Evolutionary conservation across 2,113 vertebrate genomes (phyloP), one percentile per base, ranked within the genome.

Genomic region (Triplophysa rosa): DNA sequence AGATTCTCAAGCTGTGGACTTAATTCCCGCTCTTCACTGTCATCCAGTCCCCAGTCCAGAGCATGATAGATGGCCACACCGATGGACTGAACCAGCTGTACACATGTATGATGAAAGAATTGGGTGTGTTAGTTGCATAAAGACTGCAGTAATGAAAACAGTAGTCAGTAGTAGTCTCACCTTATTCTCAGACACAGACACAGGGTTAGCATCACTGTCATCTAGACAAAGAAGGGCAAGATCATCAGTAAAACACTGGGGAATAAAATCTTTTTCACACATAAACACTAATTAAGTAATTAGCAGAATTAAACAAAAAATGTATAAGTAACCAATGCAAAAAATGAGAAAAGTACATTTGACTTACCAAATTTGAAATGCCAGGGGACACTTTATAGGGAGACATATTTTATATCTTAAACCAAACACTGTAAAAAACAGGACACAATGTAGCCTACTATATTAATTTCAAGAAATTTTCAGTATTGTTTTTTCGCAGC

Each of bases 1-100:
- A 99, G 95, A 78, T 87, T 91, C 89, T 98, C 97, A 90, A 98
- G 92, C 84, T 94, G 94, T 0, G 95, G 95, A 86, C 95, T 95
- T 76, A 99, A 93, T 89, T 98, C 96, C 0, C 96, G 90, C 86
- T 99, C 97, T 85, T 98, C 96, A 0, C 92, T 97, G 84, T 98
- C 96, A 0, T 96, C 95, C 90, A 99, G 90, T 0, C 97, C 97
- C 97, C 97, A 98, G 91, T 99, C 97, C 92, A 99, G 92, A 0
- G 97, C 97, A 0, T 91, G 93, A 90, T 99, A 99, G 88, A 98
- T 96, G 56, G 94, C 94, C 0, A 98, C 96, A 2, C 96, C 97
- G 89, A 99, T 85, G 0, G 95, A 95, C 88, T 96, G 96, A 77
- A 99, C 96, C 92, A 98, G 85, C 97, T 99, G 89, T 1, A 12